Evolutionary conservation across 2,113 vertebrate genomes (phyloP), one percentile per base, ranked within the genome.

Genomic region (Tragulus kanchil): DNA sequence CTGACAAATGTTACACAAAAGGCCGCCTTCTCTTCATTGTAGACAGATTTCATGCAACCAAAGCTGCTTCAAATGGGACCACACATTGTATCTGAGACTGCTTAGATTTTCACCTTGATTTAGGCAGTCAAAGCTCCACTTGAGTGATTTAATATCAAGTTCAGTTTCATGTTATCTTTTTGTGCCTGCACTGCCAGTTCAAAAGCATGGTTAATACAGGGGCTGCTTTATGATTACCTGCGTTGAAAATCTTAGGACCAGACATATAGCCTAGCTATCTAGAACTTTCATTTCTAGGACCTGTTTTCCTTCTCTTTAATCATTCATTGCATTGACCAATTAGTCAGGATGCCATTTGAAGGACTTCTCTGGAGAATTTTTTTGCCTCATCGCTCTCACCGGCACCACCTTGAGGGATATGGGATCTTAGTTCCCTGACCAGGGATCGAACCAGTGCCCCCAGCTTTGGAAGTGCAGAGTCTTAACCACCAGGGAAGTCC

Each of bases 81-180:
- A 19, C 28, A 50, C 5, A 12, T 50, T 81, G 14, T 16, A 28
- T 6, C 10, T 28, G 67, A 81, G 61, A n/a, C 8, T 9, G 1
- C 13, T 62, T 82, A 42, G 23, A 3, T 86, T 69, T 59, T 90
- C 10, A 62, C 26, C 16, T 36, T 65, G 15, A 56, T 13, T 1
- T 8, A 79, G 23, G 21, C 25, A 36, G 36, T 36, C 62, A 65
- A 67, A 90, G 8, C 16, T 50, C 65, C 36, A 28, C 69, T 81
- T 77, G 4, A 19, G 19, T 69, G 81, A 61, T 61, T 6, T 56
- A 84, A 78, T 36, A 45, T 71, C 93, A 78, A 78, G 52, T 65
- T 64, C 23, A 91, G 19, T 85, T 85, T 94, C 54, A n/a, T 8
- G 50, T 59, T 93, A 64, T 17, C 36, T 84, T 95, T 56, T 93